Evolutionary conservation across 2,797 vertebrate species (phyloP), one percentile per base, ranked within the genome.

Genomic region (Artibeus jamaicensis): DNA sequence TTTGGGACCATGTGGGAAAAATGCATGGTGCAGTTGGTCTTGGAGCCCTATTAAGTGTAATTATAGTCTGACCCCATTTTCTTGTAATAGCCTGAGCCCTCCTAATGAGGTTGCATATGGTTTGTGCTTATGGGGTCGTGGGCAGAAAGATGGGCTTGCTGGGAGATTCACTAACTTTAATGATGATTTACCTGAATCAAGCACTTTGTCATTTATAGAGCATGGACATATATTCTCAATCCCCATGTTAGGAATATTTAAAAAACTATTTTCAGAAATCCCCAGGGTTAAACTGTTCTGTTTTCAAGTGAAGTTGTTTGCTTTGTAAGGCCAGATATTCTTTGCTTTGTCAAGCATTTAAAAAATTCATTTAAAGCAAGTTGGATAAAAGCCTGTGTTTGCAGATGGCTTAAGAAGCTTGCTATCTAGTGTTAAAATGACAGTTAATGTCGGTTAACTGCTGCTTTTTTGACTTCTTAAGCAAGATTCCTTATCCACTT

Each of bases 261-360:
- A 74, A 48, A 53, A 57, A 57, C 55, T 44, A 2, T 73, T 83
- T 77, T 50, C 46, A 83, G 34, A 93, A 92, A 94, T 93, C 59
- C 79, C 70, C 29, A 57, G 59, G 57, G 50, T 90, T 91, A 94
- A 97, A 91, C 8, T 90, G 12, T 59, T 92, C 50, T 94, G 14
- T 48, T 97, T 92, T 86, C 73, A 86, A 96, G 87, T 95, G 39
- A 94, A 93, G 50, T 89, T 85, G 44, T 89, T 93, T 95, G 44
- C 53, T 18, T 87, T 18, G 21, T 10, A n/a, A 95, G 89, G 59
- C 83, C 34, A 67, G 39, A 59, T 42, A 21, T 73, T 62, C 81
- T 97, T 9, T 95, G 86, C 86, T 90, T 96, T 86, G 77, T 90
- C 87, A 94, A 88, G 68, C 86, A 34, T 90, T 97, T 91, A 89